A percentile compares a stretch with the other conserved stretches of the same genome.
phyloP scores from a whole-genome alignment of 2,113 vertebrate species.

The Toxostoma redivivum region DNA sequence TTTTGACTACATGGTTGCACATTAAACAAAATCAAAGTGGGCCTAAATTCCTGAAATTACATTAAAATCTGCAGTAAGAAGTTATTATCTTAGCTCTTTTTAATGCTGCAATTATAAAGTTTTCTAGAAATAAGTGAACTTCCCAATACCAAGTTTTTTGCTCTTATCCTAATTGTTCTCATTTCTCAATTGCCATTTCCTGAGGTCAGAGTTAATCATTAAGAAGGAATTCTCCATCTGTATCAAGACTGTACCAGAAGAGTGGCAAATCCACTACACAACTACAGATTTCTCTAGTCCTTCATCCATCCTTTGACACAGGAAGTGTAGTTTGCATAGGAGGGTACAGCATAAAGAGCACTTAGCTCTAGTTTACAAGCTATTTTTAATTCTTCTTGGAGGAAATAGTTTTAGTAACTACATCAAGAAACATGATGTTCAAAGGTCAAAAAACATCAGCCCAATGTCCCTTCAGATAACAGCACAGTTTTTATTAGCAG shows the following conservation, averaged over 20 bases:
- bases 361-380: background rate
- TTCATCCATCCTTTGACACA: background rate
- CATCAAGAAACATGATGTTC: background rate
- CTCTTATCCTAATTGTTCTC: background rate
- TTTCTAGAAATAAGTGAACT: background rate
- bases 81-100: background rate
- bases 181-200: background rate
- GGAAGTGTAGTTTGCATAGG: background rate
- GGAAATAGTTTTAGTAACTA: background rate
- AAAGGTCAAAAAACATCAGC: background rate
- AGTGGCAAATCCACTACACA: background rate
- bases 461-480: background rate
- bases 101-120: background rate
- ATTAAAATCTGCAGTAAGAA: background rate
- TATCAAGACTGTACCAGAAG: background rate
- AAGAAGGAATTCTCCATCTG: background rate
- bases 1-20: background rate
- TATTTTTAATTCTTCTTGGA: background rate
- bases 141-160: background rate
- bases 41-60: background rate
- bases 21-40: background rate
- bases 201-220: background rate
- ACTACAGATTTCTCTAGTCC: background rate
- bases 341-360: background rate
- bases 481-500: background rate